Evolutionary conservation across 2,797 vertebrate species (phyloP).

Genomic region (Champsocephalus gunnari): DNA sequence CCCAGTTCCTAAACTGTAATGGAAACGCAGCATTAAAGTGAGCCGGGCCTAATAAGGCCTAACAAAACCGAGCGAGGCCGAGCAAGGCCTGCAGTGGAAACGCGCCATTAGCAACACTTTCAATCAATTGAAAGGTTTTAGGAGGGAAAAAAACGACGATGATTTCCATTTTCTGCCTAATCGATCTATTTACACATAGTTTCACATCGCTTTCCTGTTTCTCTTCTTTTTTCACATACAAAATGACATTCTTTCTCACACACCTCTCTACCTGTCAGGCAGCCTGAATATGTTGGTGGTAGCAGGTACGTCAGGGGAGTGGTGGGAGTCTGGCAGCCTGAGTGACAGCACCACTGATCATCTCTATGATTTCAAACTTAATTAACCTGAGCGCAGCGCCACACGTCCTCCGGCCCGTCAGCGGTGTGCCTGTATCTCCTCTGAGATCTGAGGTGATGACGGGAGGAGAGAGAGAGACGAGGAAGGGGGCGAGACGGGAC

Average conservation of each 20-base stretch:
- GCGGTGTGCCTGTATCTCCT: slow-evolving; percentile 55
- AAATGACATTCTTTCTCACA: slow-evolving; percentile 36
- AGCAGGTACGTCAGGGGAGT: slow-evolving; percentile 25
- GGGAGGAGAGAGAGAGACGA: slow-evolving; percentile 25
- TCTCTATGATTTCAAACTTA: slow-evolving; percentile 83
- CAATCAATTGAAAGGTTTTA: not conserved
- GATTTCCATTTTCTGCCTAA: slow-evolving; percentile 11
- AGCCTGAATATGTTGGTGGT: slow-evolving; percentile 29
- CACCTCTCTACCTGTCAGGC: slow-evolving; percentile 47
- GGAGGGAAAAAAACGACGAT: not conserved
- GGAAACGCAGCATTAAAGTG: no score
- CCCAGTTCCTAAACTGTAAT: no score
- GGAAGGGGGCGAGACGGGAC: slow-evolving; percentile 37
- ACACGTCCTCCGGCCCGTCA: slow-evolving; percentile 63
- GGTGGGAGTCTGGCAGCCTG: slow-evolving; percentile 47
- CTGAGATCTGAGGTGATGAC: slow-evolving; percentile 59
- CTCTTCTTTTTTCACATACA: slow-evolving; percentile 3
- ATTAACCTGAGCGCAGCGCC: slow-evolving; percentile 78
- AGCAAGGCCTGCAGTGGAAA: no score
- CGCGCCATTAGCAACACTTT: not conserved
- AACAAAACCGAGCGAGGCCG: no score
- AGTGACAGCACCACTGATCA: slow-evolving; percentile 80
- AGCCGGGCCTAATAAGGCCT: not conserved
- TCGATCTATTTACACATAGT: not conserved
- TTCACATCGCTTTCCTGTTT: slow-evolving; percentile 12